Base-by-base conservation (phyloP, 2,888 invertebrate species). In the Plagodis pulveraria region DNA sequence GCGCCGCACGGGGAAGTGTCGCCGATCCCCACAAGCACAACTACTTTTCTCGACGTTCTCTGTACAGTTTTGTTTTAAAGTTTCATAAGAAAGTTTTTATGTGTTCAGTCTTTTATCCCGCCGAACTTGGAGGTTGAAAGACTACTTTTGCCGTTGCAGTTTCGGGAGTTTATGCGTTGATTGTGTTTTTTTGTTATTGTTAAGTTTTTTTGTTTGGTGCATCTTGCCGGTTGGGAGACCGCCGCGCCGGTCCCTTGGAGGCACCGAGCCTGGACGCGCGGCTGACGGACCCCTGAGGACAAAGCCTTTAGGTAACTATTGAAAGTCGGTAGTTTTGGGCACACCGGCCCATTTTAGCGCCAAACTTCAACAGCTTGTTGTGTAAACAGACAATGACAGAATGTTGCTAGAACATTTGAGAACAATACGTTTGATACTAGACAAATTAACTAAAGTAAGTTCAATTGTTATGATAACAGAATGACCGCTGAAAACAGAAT, bases 11-110 rank as follows among this genome's bases (percentile, higher is more conserved):
- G 91, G 90, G 92, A 89, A 82, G 91, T 91, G 88, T 80, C 81
- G 89, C 76, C 81, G 84, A 72, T 86, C 89, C 87, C 88, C 89
- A 72, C 74, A 72, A 79, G 77, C 80, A 74, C 78, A 79, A 81
- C 84, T 91, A 91, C 91, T 92, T 92, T 92, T 92, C 91, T 89
- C 92, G 92, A 86, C 91, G 91, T 92, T 90, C 81, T 84, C 83
- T 76, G 71, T 80, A 83, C 83, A 83, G 89, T 89, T 90, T 91
- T 87, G 87, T 91, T 92, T 82, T 76, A 89, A 91, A 91, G 90
- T 90, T 91, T 84, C 74, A 78, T 79, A 78, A 85, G 81, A 80
- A 86, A 87, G 88, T 89, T 91, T 72, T 81, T 83, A 83, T 90
- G 91, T 87, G 87, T 77, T 78, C 77, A 78, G 81, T 84, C 77